Evolutionary conservation across 2,888 invertebrate species (phyloP), one percentile per base, ranked within the genome.

Genomic region (Sepiola atlantica): DNA sequence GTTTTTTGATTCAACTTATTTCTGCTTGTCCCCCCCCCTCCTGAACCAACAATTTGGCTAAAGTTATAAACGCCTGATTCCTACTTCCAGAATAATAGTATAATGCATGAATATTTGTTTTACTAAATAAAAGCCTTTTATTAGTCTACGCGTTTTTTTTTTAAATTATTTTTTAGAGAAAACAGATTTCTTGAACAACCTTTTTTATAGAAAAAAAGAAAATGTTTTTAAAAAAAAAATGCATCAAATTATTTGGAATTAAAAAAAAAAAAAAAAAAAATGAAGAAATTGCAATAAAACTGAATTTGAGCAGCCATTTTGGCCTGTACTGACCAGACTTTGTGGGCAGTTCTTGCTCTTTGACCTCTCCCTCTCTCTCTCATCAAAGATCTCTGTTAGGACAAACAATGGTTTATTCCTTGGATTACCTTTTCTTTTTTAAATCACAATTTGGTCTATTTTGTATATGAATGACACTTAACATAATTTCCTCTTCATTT

Each of bases 311-410:
- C 77, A 32, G 77, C 77, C 77, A 77, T n/a, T 45, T 77, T 77
- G 77, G 77, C 77, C n/a, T 77, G 77, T 77, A 77, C 77, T 77
- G 77, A 77, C 77, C 77, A 77, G 77, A 77, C 77, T 77, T 77
- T 77, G n/a, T 77, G 77, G 77, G 77, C 77, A 54, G 91, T 91
- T 91, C 54, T 91, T 12, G 54, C 28, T 35, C 91, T 54, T 54
- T 54, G 45, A 91, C 91, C 91, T 54, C 21, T 20, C 91, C n/a
- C 77, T 77, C 91, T 91, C 54, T 91, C 91, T 91, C 91, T 54
- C 35, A 35, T 35, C 45, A 21, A 35, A 35, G 45, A 35, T 45
- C 28, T 54, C 28, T 91, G 24, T 92, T 92, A 12, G n/a, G 35
- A 92, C 28, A 45, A 77, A 77, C 28, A n/a, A 16, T n/a, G n/a